phyloP scores from a whole-genome alignment of 2,113 vertebrate genomes.

The Ophthalmolycus amberensis region DNA sequence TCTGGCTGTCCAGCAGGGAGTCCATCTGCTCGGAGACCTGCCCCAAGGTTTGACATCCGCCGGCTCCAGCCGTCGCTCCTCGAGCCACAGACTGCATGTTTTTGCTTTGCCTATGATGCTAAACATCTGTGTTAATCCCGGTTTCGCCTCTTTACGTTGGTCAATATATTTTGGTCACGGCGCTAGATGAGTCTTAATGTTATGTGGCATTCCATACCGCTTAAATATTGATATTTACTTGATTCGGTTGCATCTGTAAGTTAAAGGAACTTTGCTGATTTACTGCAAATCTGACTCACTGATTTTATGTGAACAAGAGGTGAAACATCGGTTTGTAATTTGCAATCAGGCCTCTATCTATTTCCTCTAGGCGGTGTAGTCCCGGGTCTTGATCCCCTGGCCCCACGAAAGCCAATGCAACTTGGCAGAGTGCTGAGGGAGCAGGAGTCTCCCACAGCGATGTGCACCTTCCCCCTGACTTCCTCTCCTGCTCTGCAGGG shows the following conservation, averaged over 20 bases:
- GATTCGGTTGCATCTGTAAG: not conserved
- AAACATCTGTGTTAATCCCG: conserved; percentile 51
- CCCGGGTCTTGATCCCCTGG: conserved; percentile 81
- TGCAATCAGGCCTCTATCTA: not conserved
- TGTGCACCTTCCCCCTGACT: conserved; percentile 79
- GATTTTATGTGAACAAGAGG: not conserved
- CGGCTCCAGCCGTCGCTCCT: conserved; percentile 33
- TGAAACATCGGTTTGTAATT: not conserved
- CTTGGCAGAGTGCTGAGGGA: conserved; percentile 71
- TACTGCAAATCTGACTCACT: not conserved
- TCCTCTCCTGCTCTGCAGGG: conserved; percentile 83
- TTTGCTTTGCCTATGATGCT: conserved; percentile 19
- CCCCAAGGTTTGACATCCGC: conserved; percentile 80
- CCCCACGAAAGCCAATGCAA: conserved; percentile 81
- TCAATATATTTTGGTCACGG: not conserved
- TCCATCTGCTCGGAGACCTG: conserved; percentile 83
- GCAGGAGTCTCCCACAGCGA: conserved; percentile 80
- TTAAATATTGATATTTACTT: not conserved
- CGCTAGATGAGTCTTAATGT: not conserved
- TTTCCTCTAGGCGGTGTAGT: conserved; percentile 63
- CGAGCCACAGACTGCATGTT: conserved; percentile 20
- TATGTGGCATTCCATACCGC: not conserved
- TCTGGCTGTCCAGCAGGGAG: conserved; percentile 83
- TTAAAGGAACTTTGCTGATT: not conserved
- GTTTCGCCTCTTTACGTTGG: not conserved